phyloP scores from a whole-genome alignment of 1,140 invertebrate genomes.

The Hyphantria cunea region DNA sequence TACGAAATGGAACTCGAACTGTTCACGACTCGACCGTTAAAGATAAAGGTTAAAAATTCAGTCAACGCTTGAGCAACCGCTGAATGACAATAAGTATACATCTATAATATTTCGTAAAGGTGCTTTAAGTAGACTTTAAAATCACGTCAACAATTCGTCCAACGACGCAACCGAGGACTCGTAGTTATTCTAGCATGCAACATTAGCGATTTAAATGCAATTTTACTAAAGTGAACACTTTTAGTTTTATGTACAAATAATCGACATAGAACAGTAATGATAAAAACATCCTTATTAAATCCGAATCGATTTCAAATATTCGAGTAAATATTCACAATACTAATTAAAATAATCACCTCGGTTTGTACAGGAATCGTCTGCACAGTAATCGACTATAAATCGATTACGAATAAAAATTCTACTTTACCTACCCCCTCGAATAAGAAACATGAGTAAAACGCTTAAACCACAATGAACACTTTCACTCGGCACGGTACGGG shows the following conservation, averaged over 20 bases:
- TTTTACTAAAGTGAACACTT: slow-evolving; percentile 75
- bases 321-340: slow-evolving; percentile 79
- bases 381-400: slow-evolving; percentile 59
- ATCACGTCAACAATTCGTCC: slow-evolving; percentile 25
- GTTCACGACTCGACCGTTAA: no score
- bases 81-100: slow-evolving; percentile 44
- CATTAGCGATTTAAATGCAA: slow-evolving; percentile 78
- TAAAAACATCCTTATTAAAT: slow-evolving; percentile 52
- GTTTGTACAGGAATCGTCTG: slow-evolving; percentile 66
- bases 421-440: slow-evolving; percentile 58
- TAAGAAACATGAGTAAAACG: slow-evolving; percentile 71
- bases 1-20: no score
- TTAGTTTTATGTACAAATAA: slow-evolving; percentile 70
- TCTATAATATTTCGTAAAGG: slow-evolving; percentile 34
- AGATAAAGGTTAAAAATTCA: slow-evolving; percentile 35
- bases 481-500: slow-evolving; percentile 41
- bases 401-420: slow-evolving; percentile 52
- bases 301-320: slow-evolving; percentile 73
- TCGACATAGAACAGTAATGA: slow-evolving; percentile 43
- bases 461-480: slow-evolving; percentile 73
- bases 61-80: slow-evolving; percentile 72
- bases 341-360: slow-evolving; percentile 65
- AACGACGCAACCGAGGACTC: slow-evolving; percentile 38
- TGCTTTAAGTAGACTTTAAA: slow-evolving; percentile 39
- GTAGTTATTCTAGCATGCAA: slow-evolving; percentile 67